Base-by-base conservation (phyloP, 2,888 invertebrate genomes). In the Lamellibrachia columna region DNA sequence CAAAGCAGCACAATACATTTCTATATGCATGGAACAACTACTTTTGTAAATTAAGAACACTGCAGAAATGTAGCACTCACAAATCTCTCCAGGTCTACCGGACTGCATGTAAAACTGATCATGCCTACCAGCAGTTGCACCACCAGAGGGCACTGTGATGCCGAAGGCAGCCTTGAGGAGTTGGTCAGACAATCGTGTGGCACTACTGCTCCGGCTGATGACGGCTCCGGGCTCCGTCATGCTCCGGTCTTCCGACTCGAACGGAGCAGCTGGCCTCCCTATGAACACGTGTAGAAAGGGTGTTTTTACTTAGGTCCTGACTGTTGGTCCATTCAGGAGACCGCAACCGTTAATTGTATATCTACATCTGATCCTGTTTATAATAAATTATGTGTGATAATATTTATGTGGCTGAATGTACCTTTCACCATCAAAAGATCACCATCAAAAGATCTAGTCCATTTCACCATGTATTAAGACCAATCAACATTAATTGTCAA, bases 91-190 rank as follows among this genome's bases (percentile, higher is more conserved):
- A 4, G 2, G 52, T 15, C 15, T 28, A 53, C 53, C 15, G 28
- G 53, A 91, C 53, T 52, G 52, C 40, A 15, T 91, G 53, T 52
- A 91, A 91, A 15, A 75, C 75, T 75, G 75, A 75, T 75, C 75
- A 75, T 75, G 40, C 90, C 60, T 40, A 75, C 91, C 92, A 53
- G 92, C 75, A 7, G 28, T 40, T 1, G 40, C 53, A 40, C 91
- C 91, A 22, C 92, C 90, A 7, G 93, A 92, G 8, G 93, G 91
- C 22, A 91, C 75, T 75, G 53, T 94, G n/a, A 91, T 93, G 28
- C 94, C 95, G 92, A 95, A 95, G 53, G 95, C 95, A 22, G 95
- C 95, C 92, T 94, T 95, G 90, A 95, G 94, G n/a, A 95, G 94
- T 92, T 95, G 96, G 95, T 93, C 92, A 15, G 93, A 93, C 22